Conservation (phyloP, 2,113 vertebrate genomes). For the Ia io region DNA sequence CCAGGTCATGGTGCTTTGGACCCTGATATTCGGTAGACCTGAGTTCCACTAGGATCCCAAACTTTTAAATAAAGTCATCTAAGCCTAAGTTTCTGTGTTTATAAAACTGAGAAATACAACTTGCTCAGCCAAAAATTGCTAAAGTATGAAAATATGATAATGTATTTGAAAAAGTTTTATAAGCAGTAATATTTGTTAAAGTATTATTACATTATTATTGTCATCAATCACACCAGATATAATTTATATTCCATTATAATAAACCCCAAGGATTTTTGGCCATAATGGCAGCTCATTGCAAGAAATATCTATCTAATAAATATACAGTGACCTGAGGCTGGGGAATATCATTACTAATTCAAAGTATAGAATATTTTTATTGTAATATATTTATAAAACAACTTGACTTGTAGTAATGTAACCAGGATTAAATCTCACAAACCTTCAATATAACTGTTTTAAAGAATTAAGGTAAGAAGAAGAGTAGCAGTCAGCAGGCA, state of each 20-base stretch:
- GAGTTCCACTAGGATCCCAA: neutral
- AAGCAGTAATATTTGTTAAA: slow-evolving; percentile 21
- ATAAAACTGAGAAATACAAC: slow-evolving; percentile 1
- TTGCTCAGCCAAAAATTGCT: neutral
- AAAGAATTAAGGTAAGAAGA: neutral
- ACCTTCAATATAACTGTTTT: neutral
- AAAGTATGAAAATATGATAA: slow-evolving; percentile 50
- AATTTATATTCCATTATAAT: slow-evolving; percentile 35
- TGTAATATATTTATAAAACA: neutral
- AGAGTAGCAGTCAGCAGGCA: neutral
- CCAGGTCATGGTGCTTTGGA: neutral
- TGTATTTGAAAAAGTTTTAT: neutral
- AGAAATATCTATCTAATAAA: slow-evolving; percentile 20
- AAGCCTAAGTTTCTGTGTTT: neutral
- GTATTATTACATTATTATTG: neutral
- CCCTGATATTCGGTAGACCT: neutral
- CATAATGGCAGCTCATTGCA: neutral
- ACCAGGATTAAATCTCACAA: slow-evolving; percentile 35
- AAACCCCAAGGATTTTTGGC: slow-evolving; percentile 15
- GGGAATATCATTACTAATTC: neutral
- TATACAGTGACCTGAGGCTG: slow-evolving; percentile 6
- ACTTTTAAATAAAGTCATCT: neutral
- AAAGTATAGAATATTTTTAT: neutral
- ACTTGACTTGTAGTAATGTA: neutral
- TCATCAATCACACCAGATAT: slow-evolving; percentile 10